These are phyloP conservation scores for Synodontis membranacea DNA, from an alignment of 2,113 vertebrate species.

Conservation along the genomic window DNA sequence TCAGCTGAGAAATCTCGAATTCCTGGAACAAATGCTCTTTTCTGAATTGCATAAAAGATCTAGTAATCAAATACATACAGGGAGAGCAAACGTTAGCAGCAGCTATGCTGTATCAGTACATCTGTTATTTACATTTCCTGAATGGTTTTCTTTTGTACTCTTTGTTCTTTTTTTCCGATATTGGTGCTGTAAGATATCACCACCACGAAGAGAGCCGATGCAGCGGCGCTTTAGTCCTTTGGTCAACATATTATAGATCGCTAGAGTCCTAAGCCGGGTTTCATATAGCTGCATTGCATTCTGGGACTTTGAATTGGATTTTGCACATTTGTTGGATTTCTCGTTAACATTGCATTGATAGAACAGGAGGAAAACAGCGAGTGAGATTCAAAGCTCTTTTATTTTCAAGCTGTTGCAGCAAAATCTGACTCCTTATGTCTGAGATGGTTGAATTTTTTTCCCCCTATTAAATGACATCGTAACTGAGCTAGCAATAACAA, in stretches of 20 bases:
- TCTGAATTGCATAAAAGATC: neutral
- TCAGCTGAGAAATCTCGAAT: neutral
- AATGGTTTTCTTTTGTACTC: neutral
- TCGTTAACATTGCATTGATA: too few species aligned
- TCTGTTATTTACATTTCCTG: neutral
- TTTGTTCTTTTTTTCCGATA: neutral
- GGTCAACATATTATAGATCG: neutral
- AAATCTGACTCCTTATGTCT: too few species aligned
- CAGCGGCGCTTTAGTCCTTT: neutral
- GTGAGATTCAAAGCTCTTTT: too few species aligned
- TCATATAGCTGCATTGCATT: neutral
- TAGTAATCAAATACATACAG: neutral
- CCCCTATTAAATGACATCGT: too few species aligned
- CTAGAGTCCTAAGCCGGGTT: too few species aligned
- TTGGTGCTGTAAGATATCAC: neutral
- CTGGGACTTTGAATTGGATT: neutral
- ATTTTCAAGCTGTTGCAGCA: too few species aligned
- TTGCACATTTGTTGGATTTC: too few species aligned
- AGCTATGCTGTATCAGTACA: neutral
- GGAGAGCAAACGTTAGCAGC: neutral
- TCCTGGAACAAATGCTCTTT: neutral
- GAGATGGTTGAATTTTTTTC: too few species aligned
- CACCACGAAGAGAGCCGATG: neutral
- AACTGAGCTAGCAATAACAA: too few species aligned
- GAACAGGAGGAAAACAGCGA: too few species aligned